A percentile compares a stretch with the other conserved stretches of the same genome.
Conservation (phyloP, 2,888 invertebrate species). For the Nephrotoma appendiculata region DNA sequence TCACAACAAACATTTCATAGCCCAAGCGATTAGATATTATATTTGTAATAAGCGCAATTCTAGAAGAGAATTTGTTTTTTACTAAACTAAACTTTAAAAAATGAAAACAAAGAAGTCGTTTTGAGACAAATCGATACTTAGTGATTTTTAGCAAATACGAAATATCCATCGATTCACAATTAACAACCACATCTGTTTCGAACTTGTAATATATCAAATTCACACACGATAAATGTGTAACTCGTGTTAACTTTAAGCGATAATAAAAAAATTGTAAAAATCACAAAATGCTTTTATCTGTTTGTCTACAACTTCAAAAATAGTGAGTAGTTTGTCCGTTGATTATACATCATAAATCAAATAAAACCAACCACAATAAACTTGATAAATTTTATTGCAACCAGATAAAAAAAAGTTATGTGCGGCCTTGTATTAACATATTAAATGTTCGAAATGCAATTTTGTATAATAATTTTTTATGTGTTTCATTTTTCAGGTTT, state of each 20-base stretch:
- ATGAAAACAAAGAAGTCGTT: no score
- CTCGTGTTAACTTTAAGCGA: neutral
- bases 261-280: neutral
- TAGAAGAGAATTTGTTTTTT: no score
- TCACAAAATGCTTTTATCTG: neutral
- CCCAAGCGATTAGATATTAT: no score
- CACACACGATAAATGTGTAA: neutral
- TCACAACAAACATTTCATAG: no score
- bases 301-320: neutral
- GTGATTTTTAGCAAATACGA: neutral
- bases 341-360: neutral
- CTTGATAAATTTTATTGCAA: neutral
- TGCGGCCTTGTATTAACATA: neutral
- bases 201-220: neutral
- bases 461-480: neutral
- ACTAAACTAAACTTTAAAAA: no score
- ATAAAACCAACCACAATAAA: neutral
- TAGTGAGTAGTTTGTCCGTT: neutral
- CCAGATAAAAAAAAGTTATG: neutral
- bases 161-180: neutral
- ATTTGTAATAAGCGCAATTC: no score
- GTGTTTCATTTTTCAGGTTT: constrained; percentile 41
- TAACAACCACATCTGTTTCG: neutral
- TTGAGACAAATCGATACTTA: neutral
- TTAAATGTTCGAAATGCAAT: neutral